Base-by-base conservation (phyloP, 2,113 vertebrate genomes). In the Polypterus bichir region DNA sequence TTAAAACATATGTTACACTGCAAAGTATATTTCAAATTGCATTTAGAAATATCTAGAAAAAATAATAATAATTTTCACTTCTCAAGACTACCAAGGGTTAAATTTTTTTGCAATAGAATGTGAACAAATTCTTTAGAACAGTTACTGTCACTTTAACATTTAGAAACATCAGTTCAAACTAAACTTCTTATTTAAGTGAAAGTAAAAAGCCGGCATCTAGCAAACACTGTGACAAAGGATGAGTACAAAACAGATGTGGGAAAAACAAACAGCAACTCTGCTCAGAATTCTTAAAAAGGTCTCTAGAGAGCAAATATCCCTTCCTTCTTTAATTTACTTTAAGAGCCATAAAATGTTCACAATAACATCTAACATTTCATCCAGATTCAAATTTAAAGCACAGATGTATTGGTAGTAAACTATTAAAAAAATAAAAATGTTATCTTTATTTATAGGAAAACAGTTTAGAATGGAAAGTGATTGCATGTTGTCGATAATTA, bases 251-350 rank as follows among this genome's bases (percentile, higher is more conserved):
- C 89, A 89, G 89, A 95, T 97, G 94, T 98, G 95, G 93, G 95
- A 97, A 98, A 97, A 96, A 97, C 90, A 97, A 97, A 98, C 92
- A 97, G 85, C 87, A 80, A 79, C 76, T 80, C 84, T 76, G 83
- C 85, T 83, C 83, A 81, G 89, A 91, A 93, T 92, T 85, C 76
- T 79, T 88, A 86, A 90, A 91, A 87, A 85, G 76, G 79, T 80
- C 80, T 79, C 71, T 77, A 78, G 74, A 80, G 78, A 81, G 79
- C 76, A 81, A 86, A 81, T 67, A 80, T 73, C 66, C 70, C 80
- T 83, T 74, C 79, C 70, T 71, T 58, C 61, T 75, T 78, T 78
- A 61, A 59, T 79, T 78, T 74, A 84, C 81, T 80, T 79, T 66
- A 59, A 74, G 66, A 68, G 72, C 73, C 76, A 73, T 79, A 82